Percentiles rank a stretch among this genome's conserved stretches.
Conservation (phyloP, 1,140 invertebrate genomes). For the Drosophila santomea region DNA sequence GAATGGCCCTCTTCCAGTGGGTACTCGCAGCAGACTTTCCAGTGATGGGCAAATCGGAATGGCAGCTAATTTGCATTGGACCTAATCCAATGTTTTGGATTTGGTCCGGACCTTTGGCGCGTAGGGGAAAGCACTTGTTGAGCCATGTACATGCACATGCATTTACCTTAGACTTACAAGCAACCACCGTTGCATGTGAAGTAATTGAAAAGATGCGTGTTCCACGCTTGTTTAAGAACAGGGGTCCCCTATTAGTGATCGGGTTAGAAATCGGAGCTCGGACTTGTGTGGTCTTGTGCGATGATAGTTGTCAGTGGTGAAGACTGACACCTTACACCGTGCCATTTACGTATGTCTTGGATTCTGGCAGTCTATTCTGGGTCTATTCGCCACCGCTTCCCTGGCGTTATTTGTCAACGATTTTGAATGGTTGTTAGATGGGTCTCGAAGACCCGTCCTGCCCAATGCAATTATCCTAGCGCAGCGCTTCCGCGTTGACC, state of each 20-base stretch:
- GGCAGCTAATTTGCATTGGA: constrained; percentile 12
- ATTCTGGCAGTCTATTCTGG: not conserved
- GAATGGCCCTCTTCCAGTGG: not conserved
- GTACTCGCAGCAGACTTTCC: not conserved
- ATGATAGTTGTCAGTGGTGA: constrained; percentile 61
- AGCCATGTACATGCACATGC: constrained; percentile 25
- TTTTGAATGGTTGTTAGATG: constrained; percentile 9
- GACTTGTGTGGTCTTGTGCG: constrained; percentile 55
- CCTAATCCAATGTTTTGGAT: too few relatives aligned
- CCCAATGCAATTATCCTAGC: constrained; percentile 11
- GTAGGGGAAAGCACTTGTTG: constrained; percentile 31
- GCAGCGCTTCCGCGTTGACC: constrained; percentile 16
- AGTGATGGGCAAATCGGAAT: not conserved
- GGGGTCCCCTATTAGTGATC: not conserved
- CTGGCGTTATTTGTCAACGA: not conserved
- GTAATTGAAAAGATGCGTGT: constrained; percentile 72
- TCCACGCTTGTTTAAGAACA: constrained; percentile 2
- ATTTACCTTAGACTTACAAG: constrained; percentile 51
- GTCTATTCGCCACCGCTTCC: not conserved
- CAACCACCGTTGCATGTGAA: constrained; percentile 44
- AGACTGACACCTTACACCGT: constrained; percentile 64
- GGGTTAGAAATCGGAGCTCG: not conserved
- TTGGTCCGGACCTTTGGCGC: too few relatives aligned
- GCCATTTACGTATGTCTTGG: not conserved
- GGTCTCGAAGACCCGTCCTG: not conserved